Base-by-base conservation (phyloP, 2,888 invertebrate species). In the Megalurothrips usitatus region DNA sequence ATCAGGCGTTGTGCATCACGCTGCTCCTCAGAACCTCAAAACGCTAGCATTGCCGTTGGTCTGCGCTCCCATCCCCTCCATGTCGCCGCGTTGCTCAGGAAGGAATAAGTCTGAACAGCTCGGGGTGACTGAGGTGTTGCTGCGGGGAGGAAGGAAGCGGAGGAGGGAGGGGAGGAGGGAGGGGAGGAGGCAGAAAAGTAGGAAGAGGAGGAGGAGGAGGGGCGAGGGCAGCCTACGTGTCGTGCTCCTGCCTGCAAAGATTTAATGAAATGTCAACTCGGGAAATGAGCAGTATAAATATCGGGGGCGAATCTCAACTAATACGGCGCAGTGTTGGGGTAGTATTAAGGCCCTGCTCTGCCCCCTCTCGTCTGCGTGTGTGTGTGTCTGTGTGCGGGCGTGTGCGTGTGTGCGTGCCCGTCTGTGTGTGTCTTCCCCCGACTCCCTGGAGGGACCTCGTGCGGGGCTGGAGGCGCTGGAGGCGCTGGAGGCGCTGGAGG, bases 231-330 rank as follows among this genome's bases (percentile, higher is more conserved):
- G 1, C 52, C 52, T 52, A 52, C 52, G n/a, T n/a, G n/a, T n/a
- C n/a, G n/a, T n/a, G n/a, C n/a, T n/a, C n/a, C n/a, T n/a, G n/a
- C n/a, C n/a, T n/a, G n/a, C n/a, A n/a, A 52, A 68, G 68, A 75
- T 26, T 75, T 75, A 75, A 75, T 75, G 68, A 75, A 75, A 75
- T 75, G 68, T 75, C 68, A 75, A 75, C 68, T 75, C 68, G 68
- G 68, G 68, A 75, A 75, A 75, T 75, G 68, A 75, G 68, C 68
- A 75, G 68, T 75, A 75, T 75, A 75, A 75, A 75, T 75, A 75
- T 75, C 68, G 68, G 68, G 34, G 68, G 68, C 23, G 68, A 75
- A 75, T 75, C 68, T 75, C 68, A 75, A 75, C 68, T 75, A 75
- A 75, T 75, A 26, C 68, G 9, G 26, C n/a, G n/a, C 34, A 43